These are phyloP conservation scores for Tyto alba DNA, from an alignment of 2,113 vertebrate species.

Conservation along the genomic window DNA sequence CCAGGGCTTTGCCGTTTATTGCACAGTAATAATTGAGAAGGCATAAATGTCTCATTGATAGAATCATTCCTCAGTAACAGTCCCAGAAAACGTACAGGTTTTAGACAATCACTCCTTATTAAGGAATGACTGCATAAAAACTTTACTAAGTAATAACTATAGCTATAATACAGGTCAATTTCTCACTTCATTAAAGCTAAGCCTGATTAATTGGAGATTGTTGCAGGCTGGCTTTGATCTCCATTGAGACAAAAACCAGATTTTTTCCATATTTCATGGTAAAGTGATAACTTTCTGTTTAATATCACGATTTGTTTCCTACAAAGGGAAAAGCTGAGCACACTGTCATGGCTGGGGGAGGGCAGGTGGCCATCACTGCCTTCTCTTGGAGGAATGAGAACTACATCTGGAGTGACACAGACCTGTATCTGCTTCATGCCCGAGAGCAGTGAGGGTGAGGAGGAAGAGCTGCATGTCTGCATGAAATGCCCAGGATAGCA, in stretches of 20 bases:
- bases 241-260: not conserved
- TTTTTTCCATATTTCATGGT: not conserved
- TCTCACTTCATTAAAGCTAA: not conserved
- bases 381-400: not conserved
- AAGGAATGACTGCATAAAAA: not conserved
- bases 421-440: not conserved
- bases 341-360: accelerated
- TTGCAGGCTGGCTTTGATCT: not conserved
- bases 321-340: not conserved
- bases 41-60: not conserved
- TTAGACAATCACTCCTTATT: not conserved
- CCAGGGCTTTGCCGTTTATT: not conserved
- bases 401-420: not conserved
- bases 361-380: not conserved
- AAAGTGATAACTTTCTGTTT: not conserved
- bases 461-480: not conserved
- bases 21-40: not conserved
- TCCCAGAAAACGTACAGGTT: not conserved
- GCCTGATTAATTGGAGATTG: not conserved
- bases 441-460: not conserved
- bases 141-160: not conserved
- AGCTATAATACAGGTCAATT: not conserved
- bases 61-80: not conserved
- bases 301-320: not conserved
- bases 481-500: not conserved